Base-by-base conservation (phyloP, 2,797 vertebrate genomes). In the Liparis tanakae region DNA sequence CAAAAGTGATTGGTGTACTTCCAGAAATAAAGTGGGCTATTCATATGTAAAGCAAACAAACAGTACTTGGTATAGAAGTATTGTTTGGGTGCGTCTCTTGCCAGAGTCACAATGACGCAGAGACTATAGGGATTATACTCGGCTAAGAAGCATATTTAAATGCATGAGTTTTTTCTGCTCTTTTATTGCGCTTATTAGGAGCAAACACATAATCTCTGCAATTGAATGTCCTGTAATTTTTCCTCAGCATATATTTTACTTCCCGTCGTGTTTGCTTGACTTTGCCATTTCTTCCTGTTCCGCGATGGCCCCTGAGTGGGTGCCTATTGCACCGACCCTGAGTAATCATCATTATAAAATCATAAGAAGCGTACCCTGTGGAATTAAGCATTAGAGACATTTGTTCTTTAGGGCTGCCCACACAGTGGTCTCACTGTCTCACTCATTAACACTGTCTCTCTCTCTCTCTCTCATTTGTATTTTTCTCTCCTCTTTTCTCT, bases 121-220 rank as follows among this genome's bases (percentile, higher is more conserved):
- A 80, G 79, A 79, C 87, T 65, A 53, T 65, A 53, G 72, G 81
- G 85, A 91, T 90, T 86, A 86, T 88, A 85, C 83, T 44, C 72
- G 83, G 88, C 93, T 95, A 95, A 95, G 92, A 94, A 94, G 94
- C 92, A 92, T 93, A 94, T 95, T 95, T 95, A 95, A 94, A 95
- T 95, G 93, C 94, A 94, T 94, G 92, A 94, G 88, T 94, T 91
- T 91, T 87, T 88, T 75, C 87, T 82, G 0, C 81, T 74, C 85
- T 86, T 86, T 87, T 92, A 89, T 93, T 80, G 80, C 90, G 87
- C 88, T 93, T 94, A 93, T 94, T 94, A 92, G 89, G 78, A 81
- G 82, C 78, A 86, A 87, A 92, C 84, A 85, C 91, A 88, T 92
- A 91, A 94, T 94, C 89, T 90, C 72, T 79, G 81, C 91, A 92